Evolutionary conservation across 1,140 invertebrate species (phyloP).

Genomic region (Eriosoma lanigerum): DNA sequence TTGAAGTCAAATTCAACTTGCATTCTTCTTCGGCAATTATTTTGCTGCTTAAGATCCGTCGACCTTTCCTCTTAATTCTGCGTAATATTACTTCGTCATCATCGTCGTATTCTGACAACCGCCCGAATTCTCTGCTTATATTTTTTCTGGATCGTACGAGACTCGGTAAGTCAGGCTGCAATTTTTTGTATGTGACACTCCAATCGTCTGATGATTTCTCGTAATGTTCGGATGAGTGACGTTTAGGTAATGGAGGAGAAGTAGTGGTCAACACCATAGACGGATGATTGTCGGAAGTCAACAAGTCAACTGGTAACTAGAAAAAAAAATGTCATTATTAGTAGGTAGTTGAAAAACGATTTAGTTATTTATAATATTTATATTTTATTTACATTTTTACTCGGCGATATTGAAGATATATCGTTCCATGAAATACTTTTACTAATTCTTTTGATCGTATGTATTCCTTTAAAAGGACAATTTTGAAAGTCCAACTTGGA

Average conservation of each 20-base stretch:
- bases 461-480: constrained; percentile 41
- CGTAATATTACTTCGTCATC: constrained; percentile 10
- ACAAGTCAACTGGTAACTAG: constrained; percentile 32
- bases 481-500: constrained; percentile 34
- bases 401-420: background rate
- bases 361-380: background rate
- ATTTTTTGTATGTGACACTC: constrained; percentile 42
- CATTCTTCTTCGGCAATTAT: background rate
- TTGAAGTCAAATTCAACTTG: constrained; percentile 35
- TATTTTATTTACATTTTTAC: constrained; percentile 29
- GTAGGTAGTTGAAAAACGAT: background rate
- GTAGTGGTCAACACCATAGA: constrained; percentile 5
- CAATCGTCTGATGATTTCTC: constrained; percentile 43
- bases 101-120: constrained; percentile 5
- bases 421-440: constrained; percentile 35
- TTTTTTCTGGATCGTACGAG: constrained; percentile 21
- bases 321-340: background rate
- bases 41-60: constrained; percentile 1
- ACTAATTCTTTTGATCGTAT: constrained; percentile 14
- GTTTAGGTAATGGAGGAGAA: constrained; percentile 1
- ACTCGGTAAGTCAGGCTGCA: constrained; percentile 37
- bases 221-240: constrained; percentile 33
- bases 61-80: constrained; percentile 20
- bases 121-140: background rate
- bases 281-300: constrained; percentile 43